Percentiles rank a stretch among this genome's conserved stretches.
Evolutionary conservation across 2,113 vertebrate species (phyloP).

Genomic region (Marmota monax): DNA sequence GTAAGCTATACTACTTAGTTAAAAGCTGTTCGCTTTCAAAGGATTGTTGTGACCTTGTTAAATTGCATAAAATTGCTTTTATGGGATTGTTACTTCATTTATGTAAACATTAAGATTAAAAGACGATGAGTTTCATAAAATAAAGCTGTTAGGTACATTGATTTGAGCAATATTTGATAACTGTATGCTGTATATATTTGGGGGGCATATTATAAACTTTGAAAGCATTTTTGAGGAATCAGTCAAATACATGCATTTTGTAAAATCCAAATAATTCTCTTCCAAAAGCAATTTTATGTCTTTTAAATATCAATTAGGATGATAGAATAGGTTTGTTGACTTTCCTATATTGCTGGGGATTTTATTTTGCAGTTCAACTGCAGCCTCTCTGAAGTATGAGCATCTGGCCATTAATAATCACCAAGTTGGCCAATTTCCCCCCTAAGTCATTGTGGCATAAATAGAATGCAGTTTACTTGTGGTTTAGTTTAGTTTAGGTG

Average conservation of each 20-base stretch:
- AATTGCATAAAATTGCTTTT: conserved; percentile 72
- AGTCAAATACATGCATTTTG: conserved; percentile 22
- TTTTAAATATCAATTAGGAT: conserved; percentile 46
- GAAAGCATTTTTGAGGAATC: conserved; percentile 76
- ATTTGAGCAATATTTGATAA: conserved; percentile 76
- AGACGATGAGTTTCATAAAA: conserved; percentile 63
- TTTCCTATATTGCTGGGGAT: conserved; percentile 45
- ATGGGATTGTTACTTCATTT: conserved; percentile 81
- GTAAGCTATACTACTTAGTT: conserved; percentile 67
- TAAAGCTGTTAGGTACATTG: conserved; percentile 77
- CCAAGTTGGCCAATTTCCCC: conserved; percentile 27
- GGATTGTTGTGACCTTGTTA: conserved; percentile 71
- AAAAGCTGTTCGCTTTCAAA: conserved; percentile 83
- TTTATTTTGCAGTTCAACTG: conserved; percentile 59
- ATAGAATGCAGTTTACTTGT: background rate
- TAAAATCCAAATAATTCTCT: conserved; percentile 60
- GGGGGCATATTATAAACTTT: conserved; percentile 72
- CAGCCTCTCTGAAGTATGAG: conserved; percentile 62
- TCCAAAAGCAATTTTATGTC: conserved; percentile 39
- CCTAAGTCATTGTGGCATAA: conserved; percentile 37
- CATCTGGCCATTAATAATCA: conserved; percentile 26
- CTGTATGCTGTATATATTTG: conserved; percentile 47
- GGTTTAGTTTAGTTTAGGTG: conserved; percentile 48
- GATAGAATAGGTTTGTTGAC: conserved; percentile 37
- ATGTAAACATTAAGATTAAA: conserved; percentile 76